Base-by-base conservation (phyloP, 1,140 invertebrate genomes). In the Akabosia matsudoensis region DNA sequence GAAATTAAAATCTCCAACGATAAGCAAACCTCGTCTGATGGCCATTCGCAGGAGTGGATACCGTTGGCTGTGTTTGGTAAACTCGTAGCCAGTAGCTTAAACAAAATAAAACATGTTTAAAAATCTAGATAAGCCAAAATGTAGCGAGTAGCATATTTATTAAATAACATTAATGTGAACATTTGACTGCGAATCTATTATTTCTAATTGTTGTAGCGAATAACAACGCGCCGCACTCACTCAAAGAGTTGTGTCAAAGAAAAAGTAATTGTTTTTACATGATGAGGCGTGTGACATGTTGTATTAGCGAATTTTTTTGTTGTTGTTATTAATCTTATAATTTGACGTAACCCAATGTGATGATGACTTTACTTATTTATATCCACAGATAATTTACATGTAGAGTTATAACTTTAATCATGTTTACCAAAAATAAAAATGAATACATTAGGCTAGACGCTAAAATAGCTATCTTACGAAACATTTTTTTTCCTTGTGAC, bases 311-410 rank as follows among this genome's bases (percentile, higher is more conserved):
- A n/a, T n/a, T n/a, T n/a, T 30, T 67, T 30, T 67, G 24, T 4
- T 67, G 28, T 67, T 67, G 61, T 67, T 67, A 67, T 45, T 45
- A 45, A 10, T 45, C 7, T 45, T 45, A 45, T 45, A 10, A 45
- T 45, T 10, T 45, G n/a, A 67, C 31, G 61, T 67, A 67, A 67
- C 61, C 61, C 61, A 67, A 67, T 67, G 61, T 67, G 61, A 67
- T 67, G 61, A 67, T 67, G 61, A 67, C 30, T 67, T 31, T 67
- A 30, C 24, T 30, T 10, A 67, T 67, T 67, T 45, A 45, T 45
- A 7, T 45, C 37, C 37, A 45, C 37, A 30, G 18, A 10, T 45
- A 45, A 30, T 30, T 61, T 61, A 61, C n/a, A n/a, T 61, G 54
- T 61, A 61, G 37, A 45, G 7, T 10, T 18, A 45, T 45, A 45